phyloP scores from a whole-genome alignment of 1,140 invertebrate species.

The Euura saliciscinereae region DNA sequence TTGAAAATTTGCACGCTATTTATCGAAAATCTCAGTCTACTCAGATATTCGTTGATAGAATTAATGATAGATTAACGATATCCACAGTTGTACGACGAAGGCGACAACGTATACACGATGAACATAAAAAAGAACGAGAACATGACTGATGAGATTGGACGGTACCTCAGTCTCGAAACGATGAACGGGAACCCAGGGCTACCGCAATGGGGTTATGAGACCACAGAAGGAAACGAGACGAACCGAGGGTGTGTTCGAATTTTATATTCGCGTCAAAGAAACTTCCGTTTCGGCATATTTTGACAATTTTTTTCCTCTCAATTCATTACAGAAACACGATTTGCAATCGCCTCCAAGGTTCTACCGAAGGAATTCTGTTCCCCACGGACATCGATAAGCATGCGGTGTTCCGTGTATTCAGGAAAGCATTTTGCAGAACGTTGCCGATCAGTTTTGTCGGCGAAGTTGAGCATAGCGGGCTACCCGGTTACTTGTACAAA shows the following conservation, averaged over 20 bases:
- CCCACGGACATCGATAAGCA: constrained; percentile 62
- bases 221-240: constrained; percentile 43
- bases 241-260: constrained; percentile 38
- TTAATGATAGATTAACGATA: background rate
- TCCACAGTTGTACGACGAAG: constrained; percentile 66
- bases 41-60: background rate
- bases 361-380: constrained; percentile 66
- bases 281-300: constrained; percentile 8
- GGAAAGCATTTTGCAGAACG: constrained; percentile 72
- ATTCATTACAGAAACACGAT: constrained; percentile 50
- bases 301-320: constrained; percentile 1
- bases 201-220: constrained; percentile 64
- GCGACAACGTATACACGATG: constrained; percentile 63
- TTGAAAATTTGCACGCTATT: background rate
- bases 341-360: constrained; percentile 65
- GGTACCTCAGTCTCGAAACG: constrained; percentile 60
- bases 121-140: constrained; percentile 54
- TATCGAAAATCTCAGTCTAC: background rate
- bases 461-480: constrained; percentile 42
- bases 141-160: constrained; percentile 45
- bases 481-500: constrained; percentile 56
- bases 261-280: constrained; percentile 25
- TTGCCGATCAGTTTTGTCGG: constrained; percentile 63
- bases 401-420: constrained; percentile 64
- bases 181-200: constrained; percentile 68